phyloP scores from a whole-genome alignment of 2,113 vertebrate genomes.

The Neopipo cinnamomea region DNA sequence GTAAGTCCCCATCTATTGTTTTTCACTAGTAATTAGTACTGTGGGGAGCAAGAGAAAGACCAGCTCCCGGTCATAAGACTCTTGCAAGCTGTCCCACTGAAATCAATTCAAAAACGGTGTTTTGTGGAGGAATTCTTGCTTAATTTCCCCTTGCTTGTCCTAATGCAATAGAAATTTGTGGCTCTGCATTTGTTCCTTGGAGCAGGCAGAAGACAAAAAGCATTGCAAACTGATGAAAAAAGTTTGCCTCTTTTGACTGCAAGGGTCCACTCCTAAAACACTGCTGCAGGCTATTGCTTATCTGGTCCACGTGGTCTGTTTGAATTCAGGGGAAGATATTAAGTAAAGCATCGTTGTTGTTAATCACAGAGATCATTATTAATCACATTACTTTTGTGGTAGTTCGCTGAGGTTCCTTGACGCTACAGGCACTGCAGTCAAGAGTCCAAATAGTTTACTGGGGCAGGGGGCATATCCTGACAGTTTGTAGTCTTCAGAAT shows the following conservation, averaged over 20 bases:
- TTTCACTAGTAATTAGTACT: conserved; percentile 2
- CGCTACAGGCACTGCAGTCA: neutral
- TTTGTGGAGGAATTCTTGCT: neutral
- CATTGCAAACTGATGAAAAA: neutral
- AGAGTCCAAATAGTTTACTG: neutral
- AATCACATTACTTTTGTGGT: neutral
- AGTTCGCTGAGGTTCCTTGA: neutral
- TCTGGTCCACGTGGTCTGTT: neutral
- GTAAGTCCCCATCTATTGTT: neutral
- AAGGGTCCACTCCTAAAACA: neutral
- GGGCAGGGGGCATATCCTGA: rapidly evolving
- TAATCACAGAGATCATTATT: neutral
- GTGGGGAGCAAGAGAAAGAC: neutral
- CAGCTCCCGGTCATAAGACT: neutral
- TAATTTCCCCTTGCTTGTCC: neutral
- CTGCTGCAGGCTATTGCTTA: neutral
- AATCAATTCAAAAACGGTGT: conserved; percentile 4
- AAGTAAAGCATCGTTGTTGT: neutral
- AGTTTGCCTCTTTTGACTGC: neutral
- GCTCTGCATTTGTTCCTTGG: neutral
- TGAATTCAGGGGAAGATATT: neutral
- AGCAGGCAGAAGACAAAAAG: neutral
- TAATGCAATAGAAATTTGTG: neutral
- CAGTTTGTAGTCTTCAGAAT: neutral
- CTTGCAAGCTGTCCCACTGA: neutral